Evolutionary conservation across 2,797 vertebrate genomes (phyloP).

Genomic region (Sebastes vulpes): DNA sequence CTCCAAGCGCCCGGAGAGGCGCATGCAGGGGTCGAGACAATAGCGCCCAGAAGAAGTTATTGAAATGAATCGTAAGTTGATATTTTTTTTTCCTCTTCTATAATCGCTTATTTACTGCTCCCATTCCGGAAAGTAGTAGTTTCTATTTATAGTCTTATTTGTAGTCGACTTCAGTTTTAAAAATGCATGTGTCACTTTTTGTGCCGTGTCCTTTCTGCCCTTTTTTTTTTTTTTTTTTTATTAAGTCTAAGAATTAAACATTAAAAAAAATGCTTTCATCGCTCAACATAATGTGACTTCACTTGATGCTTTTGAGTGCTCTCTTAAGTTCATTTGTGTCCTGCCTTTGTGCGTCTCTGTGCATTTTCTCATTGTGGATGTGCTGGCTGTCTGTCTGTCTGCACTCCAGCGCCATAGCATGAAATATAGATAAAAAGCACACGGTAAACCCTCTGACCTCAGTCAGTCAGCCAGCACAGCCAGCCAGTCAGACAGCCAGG

Average conservation of each 20-base stretch:
- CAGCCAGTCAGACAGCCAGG: conserved; percentile 41
- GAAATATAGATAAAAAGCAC: conserved; percentile 76
- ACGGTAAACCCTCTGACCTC: conserved; percentile 89
- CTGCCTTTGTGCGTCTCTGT: conserved; percentile 33
- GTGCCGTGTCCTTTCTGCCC: background rate
- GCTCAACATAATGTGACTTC: background rate
- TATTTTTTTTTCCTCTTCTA: background rate
- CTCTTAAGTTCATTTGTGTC: background rate
- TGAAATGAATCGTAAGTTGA: conserved; percentile 80
- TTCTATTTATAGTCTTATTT: background rate
- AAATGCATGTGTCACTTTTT: conserved; percentile 40
- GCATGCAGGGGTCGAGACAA: conserved; percentile 53
- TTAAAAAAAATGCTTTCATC: background rate
- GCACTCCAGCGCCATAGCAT: conserved; percentile 60
- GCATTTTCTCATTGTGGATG: conserved; percentile 37
- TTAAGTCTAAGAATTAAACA: conserved; percentile 3
- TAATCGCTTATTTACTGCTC: background rate
- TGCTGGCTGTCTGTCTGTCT: conserved; percentile 36
- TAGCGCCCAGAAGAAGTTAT: conserved; percentile 79
- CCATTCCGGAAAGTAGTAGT: background rate
- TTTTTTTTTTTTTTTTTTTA: conserved; percentile 4
- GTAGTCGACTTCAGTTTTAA: background rate
- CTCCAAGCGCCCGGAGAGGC: conserved; percentile 48
- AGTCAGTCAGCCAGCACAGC: conserved; percentile 40
- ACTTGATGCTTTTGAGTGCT: background rate